Conservation (phyloP, 2,888 invertebrate species). For the Caenorhabditis becei region DNA sequence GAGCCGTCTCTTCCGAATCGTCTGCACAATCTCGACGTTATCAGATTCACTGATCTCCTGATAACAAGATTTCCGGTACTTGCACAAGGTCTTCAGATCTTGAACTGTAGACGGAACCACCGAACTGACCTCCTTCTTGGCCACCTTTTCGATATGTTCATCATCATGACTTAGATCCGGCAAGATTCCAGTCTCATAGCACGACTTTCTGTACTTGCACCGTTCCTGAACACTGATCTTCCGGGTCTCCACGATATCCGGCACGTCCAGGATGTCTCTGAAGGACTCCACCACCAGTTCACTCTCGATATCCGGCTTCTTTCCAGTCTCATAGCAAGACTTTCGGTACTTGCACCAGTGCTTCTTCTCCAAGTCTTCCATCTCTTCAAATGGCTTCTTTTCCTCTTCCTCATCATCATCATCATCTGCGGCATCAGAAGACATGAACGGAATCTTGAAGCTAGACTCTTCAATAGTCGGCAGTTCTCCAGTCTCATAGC, state of each 20-base stretch:
- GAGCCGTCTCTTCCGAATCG: constrained; percentile 63
- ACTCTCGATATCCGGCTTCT: constrained; percentile 69
- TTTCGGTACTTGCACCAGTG: constrained; percentile 79
- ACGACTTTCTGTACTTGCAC: constrained; percentile 78
- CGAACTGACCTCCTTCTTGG: constrained; percentile 57
- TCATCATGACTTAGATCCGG: constrained; percentile 66
- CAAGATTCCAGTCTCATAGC: constrained; percentile 75
- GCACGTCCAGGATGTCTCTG: constrained; percentile 58
- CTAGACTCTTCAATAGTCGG: constrained; percentile 66
- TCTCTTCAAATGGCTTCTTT: constrained; percentile 61
- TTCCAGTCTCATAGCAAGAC: constrained; percentile 77
- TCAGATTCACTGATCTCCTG: constrained; percentile 67
- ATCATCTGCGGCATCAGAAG: constrained; percentile 15
- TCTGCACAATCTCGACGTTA: constrained; percentile 63
- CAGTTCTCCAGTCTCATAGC: constrained; percentile 77
- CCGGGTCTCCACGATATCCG: constrained; percentile 64
- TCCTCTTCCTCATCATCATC: constrained; percentile 57
- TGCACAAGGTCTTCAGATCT: constrained; percentile 72
- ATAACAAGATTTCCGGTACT: constrained; percentile 74
- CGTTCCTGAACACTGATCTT: constrained; percentile 67
- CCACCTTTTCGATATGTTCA: constrained; percentile 44
- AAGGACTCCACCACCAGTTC: constrained; percentile 56
- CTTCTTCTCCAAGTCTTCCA: constrained; percentile 70
- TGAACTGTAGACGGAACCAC: constrained; percentile 64
- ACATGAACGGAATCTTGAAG: constrained; percentile 37